phyloP scores from a whole-genome alignment of 2,113 vertebrate species.

The Leptosomus discolor region DNA sequence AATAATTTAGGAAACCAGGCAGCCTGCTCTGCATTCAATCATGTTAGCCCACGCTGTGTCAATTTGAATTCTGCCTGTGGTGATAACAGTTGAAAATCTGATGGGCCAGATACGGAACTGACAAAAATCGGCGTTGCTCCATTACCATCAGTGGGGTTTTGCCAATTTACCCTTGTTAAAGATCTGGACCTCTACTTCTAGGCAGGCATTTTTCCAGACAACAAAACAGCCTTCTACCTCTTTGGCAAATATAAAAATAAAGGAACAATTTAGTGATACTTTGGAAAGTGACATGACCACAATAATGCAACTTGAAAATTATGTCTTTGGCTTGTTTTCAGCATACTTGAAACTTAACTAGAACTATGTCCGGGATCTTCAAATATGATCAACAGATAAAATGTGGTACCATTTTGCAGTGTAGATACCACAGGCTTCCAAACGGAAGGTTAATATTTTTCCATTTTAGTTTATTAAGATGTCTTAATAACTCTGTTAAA shows the following conservation, averaged over 20 bases:
- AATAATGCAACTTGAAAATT: neutral
- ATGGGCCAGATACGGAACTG: constrained; percentile 50
- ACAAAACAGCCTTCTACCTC: constrained; percentile 49
- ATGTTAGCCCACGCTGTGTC: constrained; percentile 62
- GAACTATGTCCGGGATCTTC: neutral
- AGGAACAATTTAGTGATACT: neutral
- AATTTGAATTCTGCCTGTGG: constrained; percentile 71
- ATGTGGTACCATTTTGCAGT: neutral
- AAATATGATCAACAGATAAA: neutral
- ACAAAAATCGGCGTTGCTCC: constrained; percentile 33
- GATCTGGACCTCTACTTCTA: constrained; percentile 43
- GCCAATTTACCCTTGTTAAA: constrained; percentile 46
- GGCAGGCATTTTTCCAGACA: constrained; percentile 56
- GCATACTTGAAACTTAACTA: neutral
- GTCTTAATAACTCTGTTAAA: neutral
- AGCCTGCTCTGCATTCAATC: constrained; percentile 63
- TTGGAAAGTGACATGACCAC: neutral
- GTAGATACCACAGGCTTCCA: neutral
- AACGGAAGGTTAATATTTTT: neutral
- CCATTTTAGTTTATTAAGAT: neutral
- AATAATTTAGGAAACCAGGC: constrained; percentile 69
- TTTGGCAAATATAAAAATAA: constrained; percentile 45
- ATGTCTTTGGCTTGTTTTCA: neutral
- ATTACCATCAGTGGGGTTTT: constrained; percentile 39
- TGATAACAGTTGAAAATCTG: constrained; percentile 65